These are phyloP conservation scores for Ametastegia equiseti DNA, from an alignment of 2,888 invertebrate genomes.

Conservation along the genomic window DNA sequence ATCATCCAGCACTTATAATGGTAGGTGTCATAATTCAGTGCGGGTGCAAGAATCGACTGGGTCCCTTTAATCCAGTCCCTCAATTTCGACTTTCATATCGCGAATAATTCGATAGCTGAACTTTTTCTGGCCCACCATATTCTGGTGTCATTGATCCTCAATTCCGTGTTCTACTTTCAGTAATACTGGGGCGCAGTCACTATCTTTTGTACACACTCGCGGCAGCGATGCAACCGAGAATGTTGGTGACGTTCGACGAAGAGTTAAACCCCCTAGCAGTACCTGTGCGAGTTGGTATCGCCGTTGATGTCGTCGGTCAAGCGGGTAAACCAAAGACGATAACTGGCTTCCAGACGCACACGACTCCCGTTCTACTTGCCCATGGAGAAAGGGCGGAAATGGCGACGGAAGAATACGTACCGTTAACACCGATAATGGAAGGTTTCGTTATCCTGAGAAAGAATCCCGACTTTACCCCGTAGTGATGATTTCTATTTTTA, in stretches of 20 bases:
- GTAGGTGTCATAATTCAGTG: too few relatives aligned
- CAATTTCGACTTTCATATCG: background rate
- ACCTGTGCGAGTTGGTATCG: constrained; percentile 94
- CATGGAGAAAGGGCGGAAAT: constrained; percentile 98
- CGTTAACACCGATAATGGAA: constrained; percentile 98
- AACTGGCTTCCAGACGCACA: constrained; percentile 99
- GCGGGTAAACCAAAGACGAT: constrained; percentile 99
- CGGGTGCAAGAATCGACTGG: too few relatives aligned
- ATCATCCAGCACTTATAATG: too few relatives aligned
- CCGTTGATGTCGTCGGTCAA: constrained; percentile 99
- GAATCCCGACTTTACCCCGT: constrained; percentile 84
- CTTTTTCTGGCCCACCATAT: too few relatives aligned
- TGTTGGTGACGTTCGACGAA: constrained; percentile 98
- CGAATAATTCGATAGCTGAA: background rate
- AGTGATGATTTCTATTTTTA: constrained; percentile 54
- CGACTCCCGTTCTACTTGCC: constrained; percentile 97
- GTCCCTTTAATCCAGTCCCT: background rate
- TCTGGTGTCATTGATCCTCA: background rate
- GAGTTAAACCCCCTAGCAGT: constrained; percentile 95
- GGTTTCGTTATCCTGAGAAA: constrained; percentile 99
- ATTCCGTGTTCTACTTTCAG: constrained; percentile 75
- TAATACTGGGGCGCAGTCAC: constrained; percentile 95
- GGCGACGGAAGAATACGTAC: constrained; percentile 97
- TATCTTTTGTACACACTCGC: constrained; percentile 97
- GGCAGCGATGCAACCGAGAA: constrained; percentile 98